These are phyloP conservation scores for Psix sp. DNA, from an alignment of 1,140 invertebrate species.

Conservation along the genomic window DNA sequence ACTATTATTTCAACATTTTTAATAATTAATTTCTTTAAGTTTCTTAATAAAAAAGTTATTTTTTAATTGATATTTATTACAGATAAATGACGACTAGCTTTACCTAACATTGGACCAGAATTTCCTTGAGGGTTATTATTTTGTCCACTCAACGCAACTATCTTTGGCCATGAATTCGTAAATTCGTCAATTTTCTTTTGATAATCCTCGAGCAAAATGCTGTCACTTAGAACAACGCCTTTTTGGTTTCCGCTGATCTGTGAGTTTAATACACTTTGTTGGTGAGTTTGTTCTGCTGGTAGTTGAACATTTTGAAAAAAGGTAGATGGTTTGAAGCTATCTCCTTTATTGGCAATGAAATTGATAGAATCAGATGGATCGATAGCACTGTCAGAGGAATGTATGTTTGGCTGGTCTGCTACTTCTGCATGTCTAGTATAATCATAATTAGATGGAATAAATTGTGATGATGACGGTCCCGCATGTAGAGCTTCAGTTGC, in stretches of 20 bases:
- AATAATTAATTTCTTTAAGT: too few relatives aligned
- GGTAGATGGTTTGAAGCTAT: slow-evolving; percentile 8
- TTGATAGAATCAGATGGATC: slow-evolving; percentile 17
- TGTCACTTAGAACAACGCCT: slow-evolving; percentile 65
- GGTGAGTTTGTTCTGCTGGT: slow-evolving; percentile 3
- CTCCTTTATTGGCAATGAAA: slow-evolving; percentile 1
- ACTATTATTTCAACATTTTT: too few relatives aligned
- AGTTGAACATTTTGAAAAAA: neutral
- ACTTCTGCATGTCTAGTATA: too few relatives aligned
- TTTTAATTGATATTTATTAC: too few relatives aligned
- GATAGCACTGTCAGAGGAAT: neutral
- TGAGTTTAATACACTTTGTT: slow-evolving; percentile 15
- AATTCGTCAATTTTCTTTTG: slow-evolving; percentile 66
- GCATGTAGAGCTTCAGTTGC: slow-evolving; percentile 19
- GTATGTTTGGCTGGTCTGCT: neutral
- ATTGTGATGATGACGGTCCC: slow-evolving; percentile 15
- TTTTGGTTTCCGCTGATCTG: slow-evolving; percentile 50
- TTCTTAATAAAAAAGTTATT: too few relatives aligned
- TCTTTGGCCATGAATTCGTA: slow-evolving; percentile 66
- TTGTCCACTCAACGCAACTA: slow-evolving; percentile 16
- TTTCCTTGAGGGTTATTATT: neutral
- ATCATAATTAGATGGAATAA: slow-evolving; percentile 31
- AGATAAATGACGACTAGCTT: neutral
- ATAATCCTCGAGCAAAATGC: slow-evolving; percentile 65
- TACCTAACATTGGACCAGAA: slow-evolving; percentile 10